Percentiles rank a stretch among this genome's conserved stretches.
These are phyloP conservation scores for Stegodyphus mimosarum DNA, from an alignment of 1,140 invertebrate species.

Conservation along the genomic window DNA sequence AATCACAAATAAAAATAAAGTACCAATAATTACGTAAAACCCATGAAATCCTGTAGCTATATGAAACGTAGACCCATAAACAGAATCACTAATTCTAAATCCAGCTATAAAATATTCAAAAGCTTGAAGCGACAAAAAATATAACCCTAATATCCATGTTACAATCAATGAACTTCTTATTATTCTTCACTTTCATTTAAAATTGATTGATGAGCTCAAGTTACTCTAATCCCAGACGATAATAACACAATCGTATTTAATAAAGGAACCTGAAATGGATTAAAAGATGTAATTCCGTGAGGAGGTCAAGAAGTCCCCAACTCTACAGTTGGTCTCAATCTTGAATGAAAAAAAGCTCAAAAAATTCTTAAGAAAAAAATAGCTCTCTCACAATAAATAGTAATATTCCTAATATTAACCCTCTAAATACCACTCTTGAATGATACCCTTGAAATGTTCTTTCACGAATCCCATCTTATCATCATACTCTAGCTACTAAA, in stretches of 20 bases:
- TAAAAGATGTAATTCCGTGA: slow-evolving; percentile 72
- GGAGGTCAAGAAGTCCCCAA: slow-evolving; percentile 74
- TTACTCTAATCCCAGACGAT: slow-evolving; percentile 72
- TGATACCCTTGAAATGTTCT: slow-evolving; percentile 70
- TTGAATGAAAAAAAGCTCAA: slow-evolving; percentile 77
- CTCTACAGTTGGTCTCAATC: slow-evolving; percentile 74
- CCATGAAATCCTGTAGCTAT: slow-evolving; percentile 80
- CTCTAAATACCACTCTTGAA: slow-evolving; percentile 67
- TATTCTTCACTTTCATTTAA: slow-evolving; percentile 71
- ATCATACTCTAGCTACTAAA: slow-evolving; percentile 73
- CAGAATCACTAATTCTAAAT: slow-evolving; percentile 74
- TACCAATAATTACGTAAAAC: slow-evolving; percentile 77
- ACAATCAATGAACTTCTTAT: slow-evolving; percentile 68
- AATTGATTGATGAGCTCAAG: slow-evolving; percentile 73
- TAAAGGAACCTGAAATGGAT: slow-evolving; percentile 74
- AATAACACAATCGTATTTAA: slow-evolving; percentile 75
- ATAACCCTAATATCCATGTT: slow-evolving; percentile 73
- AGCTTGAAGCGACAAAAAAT: slow-evolving; percentile 70
- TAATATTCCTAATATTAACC: slow-evolving; percentile 74
- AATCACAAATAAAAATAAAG: slow-evolving; percentile 74
- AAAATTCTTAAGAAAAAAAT: slow-evolving; percentile 75
- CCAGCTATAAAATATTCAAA: slow-evolving; percentile 69
- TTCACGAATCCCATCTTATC: slow-evolving; percentile 71
- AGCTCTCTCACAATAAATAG: slow-evolving; percentile 76
- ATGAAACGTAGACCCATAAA: slow-evolving; percentile 78